Evolutionary conservation across 2,113 vertebrate species (phyloP).

Genomic region (Psettodes erumei): DNA sequence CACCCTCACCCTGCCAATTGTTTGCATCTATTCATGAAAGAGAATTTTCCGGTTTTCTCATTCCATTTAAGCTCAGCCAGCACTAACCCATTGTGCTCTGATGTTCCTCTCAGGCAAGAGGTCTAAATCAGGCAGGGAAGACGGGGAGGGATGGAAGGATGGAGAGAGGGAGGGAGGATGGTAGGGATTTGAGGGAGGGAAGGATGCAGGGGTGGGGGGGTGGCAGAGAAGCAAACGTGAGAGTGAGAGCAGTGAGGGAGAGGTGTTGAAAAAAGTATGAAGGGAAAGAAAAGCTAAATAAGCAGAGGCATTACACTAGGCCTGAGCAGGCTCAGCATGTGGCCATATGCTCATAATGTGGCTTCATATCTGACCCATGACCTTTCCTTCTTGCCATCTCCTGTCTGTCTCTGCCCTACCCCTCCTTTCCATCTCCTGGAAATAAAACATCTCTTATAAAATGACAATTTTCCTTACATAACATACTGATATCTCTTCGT

Average conservation of each 20-base stretch:
- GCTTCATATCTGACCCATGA: constrained; percentile 46
- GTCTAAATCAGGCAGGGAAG: constrained; percentile 72
- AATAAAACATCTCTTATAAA: background rate
- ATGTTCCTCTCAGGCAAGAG: constrained; percentile 76
- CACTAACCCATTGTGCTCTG: constrained; percentile 73
- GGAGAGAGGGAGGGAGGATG: constrained; percentile 7
- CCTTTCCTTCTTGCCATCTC: constrained; percentile 24
- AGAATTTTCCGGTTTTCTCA: constrained; percentile 80
- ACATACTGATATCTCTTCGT: constrained; percentile 7
- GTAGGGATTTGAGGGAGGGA: constrained; percentile 24
- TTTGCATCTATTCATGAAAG: constrained; percentile 79
- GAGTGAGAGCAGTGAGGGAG: constrained; percentile 26
- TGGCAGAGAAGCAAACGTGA: constrained; percentile 26
- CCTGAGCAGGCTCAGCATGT: constrained; percentile 34
- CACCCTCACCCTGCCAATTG: constrained; percentile 60
- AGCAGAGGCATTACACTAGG: constrained; percentile 39
- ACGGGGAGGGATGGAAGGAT: constrained; percentile 32
- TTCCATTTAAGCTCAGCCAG: constrained; percentile 79
- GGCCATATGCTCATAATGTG: constrained; percentile 39
- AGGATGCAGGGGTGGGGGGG: constrained; percentile 36
- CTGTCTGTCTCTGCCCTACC: background rate
- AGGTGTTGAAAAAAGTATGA: constrained; percentile 30
- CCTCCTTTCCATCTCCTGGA: background rate
- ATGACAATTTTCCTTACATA: constrained; percentile 10
- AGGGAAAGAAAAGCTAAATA: constrained; percentile 19